Conservation (phyloP, 1,140 invertebrate species). For the Paraescarpia echinospica region DNA sequence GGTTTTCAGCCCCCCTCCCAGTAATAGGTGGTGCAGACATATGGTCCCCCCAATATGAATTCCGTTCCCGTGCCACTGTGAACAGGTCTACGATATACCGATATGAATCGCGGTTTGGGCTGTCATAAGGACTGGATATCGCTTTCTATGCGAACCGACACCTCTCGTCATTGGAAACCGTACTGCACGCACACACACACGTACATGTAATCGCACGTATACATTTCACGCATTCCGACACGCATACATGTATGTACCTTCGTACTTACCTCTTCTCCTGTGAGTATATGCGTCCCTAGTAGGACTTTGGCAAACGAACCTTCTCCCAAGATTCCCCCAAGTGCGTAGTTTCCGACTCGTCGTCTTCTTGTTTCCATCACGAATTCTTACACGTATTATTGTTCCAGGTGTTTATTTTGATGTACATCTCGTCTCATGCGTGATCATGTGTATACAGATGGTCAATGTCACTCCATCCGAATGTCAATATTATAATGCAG, state of each 20-base stretch:
- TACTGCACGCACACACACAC: too few relatives aligned
- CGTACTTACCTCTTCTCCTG: slow-evolving; percentile 58
- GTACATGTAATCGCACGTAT: neutral
- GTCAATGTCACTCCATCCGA: neutral
- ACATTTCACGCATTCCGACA: neutral
- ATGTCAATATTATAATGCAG: neutral
- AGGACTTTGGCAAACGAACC: slow-evolving; percentile 51
- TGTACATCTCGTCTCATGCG: neutral
- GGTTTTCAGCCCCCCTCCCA: too few relatives aligned
- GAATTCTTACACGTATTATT: neutral
- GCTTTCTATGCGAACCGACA: too few relatives aligned
- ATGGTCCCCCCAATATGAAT: too few relatives aligned
- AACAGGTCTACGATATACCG: too few relatives aligned
- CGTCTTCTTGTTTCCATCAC: slow-evolving; percentile 36
- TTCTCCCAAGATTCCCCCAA: slow-evolving; percentile 47
- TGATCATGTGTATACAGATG: neutral
- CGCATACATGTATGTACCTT: neutral
- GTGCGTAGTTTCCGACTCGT: slow-evolving; percentile 51
- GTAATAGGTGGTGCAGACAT: too few relatives aligned
- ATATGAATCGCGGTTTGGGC: too few relatives aligned
- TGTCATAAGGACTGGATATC: too few relatives aligned
- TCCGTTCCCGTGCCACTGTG: too few relatives aligned
- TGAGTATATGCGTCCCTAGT: slow-evolving; percentile 45
- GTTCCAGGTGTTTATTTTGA: neutral
- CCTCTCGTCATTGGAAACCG: too few relatives aligned